A percentile compares a stretch with the other conserved stretches of the same genome.
These are phyloP conservation scores for Catajapyx aquilonaris DNA, from an alignment of 1,140 invertebrate species.

Conservation along the genomic window DNA sequence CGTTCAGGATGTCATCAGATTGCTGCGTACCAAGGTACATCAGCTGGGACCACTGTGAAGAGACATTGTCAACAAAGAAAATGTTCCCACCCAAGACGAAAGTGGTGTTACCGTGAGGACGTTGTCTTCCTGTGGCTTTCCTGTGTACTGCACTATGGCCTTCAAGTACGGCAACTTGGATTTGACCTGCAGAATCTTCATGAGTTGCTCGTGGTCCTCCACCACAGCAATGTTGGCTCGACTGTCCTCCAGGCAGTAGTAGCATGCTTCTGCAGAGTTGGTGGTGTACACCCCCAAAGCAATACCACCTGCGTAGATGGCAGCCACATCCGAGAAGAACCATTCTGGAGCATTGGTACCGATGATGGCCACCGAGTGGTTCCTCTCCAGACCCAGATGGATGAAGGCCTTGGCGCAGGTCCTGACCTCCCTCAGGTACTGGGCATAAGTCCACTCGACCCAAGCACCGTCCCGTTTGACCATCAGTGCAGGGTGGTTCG, in stretches of 20 bases:
- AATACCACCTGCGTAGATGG: conserved; percentile 80
- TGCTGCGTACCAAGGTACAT: conserved; percentile 49
- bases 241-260: conserved; percentile 48
- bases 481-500: conserved; percentile 42
- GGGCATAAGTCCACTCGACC: conserved; percentile 43
- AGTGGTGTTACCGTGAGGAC: conserved; percentile 40
- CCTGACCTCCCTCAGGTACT: conserved; percentile 34
- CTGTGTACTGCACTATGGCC: conserved; percentile 69
- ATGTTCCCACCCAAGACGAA: too few relatives aligned
- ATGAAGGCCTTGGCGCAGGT: conserved; percentile 69
- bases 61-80: too few relatives aligned
- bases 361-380: conserved; percentile 65
- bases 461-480: conserved; percentile 30
- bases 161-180: conserved; percentile 50
- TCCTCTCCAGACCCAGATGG: conserved; percentile 57
- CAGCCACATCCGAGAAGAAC: conserved; percentile 65
- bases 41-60: conserved; percentile 58
- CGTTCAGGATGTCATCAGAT: conserved; percentile 43
- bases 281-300: conserved; percentile 81
- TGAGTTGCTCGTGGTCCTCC: conserved; percentile 67
- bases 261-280: conserved; percentile 64
- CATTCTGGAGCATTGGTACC: conserved; percentile 84
- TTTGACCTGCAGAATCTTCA: conserved; percentile 57
- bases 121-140: conserved; percentile 29
- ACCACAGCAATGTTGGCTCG: conserved; percentile 68